Evolutionary conservation across 2,888 invertebrate species (phyloP).

Genomic region (Reticulitermes lucifugus): DNA sequence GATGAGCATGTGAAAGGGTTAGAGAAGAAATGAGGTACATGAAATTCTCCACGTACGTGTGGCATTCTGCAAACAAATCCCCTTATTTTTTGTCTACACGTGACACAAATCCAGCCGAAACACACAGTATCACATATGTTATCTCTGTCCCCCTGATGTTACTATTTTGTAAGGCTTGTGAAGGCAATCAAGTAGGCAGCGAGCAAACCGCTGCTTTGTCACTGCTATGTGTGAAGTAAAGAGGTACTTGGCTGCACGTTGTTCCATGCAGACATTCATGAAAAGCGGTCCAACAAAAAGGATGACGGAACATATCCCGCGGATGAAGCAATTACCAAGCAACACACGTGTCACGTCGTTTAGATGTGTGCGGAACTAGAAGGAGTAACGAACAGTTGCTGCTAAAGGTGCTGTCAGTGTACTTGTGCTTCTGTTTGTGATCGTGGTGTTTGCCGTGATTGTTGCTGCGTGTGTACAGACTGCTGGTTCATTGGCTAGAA

Average conservation of each 20-base stretch:
- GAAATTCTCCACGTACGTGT: neutral
- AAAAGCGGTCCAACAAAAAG: neutral
- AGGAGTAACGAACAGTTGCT: too few species aligned
- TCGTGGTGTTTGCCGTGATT: too few species aligned
- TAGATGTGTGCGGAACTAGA: neutral
- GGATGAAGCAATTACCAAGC: conserved; percentile 3
- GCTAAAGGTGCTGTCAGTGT: too few species aligned
- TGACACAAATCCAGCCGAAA: neutral
- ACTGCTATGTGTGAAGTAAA: neutral
- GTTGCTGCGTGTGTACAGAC: too few species aligned
- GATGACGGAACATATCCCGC: neutral
- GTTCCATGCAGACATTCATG: conserved; percentile 12
- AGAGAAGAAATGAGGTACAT: neutral
- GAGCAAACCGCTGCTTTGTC: conserved; percentile 6
- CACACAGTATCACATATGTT: neutral
- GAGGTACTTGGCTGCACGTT: neutral
- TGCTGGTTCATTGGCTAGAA: too few species aligned
- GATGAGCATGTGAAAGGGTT: too few species aligned
- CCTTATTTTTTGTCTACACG: neutral
- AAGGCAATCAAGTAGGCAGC: neutral
- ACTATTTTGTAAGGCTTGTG: neutral
- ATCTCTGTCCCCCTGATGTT: neutral
- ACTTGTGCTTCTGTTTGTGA: too few species aligned
- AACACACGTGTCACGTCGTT: neutral
- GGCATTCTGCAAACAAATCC: neutral